Evolutionary conservation across 2,113 vertebrate genomes (phyloP).

Genomic region (Notiomystis cincta): DNA sequence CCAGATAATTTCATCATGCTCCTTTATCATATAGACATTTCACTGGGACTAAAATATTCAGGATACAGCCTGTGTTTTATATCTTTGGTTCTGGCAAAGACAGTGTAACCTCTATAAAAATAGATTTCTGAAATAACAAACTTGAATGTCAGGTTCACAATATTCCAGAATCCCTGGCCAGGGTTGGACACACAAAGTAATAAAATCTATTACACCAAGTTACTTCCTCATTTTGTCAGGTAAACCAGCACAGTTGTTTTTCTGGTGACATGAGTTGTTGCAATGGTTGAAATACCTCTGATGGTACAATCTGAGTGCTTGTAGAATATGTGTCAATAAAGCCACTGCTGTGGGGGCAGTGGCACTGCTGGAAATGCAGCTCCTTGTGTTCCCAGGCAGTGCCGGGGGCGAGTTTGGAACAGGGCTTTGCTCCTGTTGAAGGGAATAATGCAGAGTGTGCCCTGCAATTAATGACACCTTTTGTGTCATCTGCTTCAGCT

Average conservation of each 20-base stretch:
- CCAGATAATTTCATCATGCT: not conserved
- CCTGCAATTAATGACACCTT: not conserved
- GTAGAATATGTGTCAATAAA: not conserved
- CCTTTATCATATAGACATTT: not conserved
- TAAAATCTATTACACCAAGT: not conserved
- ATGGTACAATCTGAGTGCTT: not conserved
- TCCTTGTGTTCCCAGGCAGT: not conserved
- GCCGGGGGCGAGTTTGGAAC: not conserved
- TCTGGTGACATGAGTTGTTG: not conserved
- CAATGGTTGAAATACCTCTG: not conserved
- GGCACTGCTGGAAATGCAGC: not conserved
- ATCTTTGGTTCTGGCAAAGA: not conserved
- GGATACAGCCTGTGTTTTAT: not conserved
- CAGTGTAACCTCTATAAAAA: not conserved
- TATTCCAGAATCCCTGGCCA: not conserved
- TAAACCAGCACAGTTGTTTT: not conserved
- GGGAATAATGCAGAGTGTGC: not conserved
- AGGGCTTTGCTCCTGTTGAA: not conserved
- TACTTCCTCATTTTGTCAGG: not conserved
- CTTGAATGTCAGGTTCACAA: not conserved
- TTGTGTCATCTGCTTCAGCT: not conserved
- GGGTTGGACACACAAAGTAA: not conserved
- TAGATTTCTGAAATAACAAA: not conserved
- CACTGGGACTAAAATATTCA: not conserved
- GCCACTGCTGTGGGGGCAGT: not conserved